Conservation (phyloP, 2,888 invertebrate species). For the Pyralis farinalis region DNA sequence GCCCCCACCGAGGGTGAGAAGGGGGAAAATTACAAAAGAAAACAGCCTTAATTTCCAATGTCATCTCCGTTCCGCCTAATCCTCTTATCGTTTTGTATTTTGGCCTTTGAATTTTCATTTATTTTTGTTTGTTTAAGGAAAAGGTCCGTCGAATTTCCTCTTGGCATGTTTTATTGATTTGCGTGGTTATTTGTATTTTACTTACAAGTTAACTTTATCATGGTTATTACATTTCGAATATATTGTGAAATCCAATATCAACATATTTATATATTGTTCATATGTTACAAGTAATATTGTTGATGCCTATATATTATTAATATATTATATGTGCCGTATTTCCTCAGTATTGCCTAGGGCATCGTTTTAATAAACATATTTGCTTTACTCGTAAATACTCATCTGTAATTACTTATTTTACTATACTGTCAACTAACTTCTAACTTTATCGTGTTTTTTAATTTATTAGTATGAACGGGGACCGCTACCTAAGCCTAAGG, state of each 20-base stretch:
- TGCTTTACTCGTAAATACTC: no score
- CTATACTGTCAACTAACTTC: no score
- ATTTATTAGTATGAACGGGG: no score
- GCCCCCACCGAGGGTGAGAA: conserved; percentile 58
- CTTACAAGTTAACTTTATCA: conserved; percentile 12
- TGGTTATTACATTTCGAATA: conserved; percentile 7
- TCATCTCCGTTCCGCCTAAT: conserved; percentile 80
- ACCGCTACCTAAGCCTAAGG: no score
- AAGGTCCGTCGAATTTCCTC: conserved; percentile 44
- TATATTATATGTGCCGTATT: no score
- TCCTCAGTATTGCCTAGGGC: no score
- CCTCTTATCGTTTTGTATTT: conserved; percentile 80
- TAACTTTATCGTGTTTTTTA: no score
- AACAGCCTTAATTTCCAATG: conserved; percentile 81
- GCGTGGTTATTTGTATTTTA: conserved; percentile 31
- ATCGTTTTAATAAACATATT: no score
- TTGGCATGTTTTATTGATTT: conserved; percentile 47
- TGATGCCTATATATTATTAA: no score
- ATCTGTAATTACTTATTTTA: no score
- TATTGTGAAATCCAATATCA: conserved; percentile 2
- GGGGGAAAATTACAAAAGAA: conserved; percentile 79
- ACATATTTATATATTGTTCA: conserved; percentile 3
- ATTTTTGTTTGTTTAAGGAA: conserved; percentile 78
- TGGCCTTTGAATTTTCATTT: conserved; percentile 79
- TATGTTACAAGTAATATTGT: neutral